These are phyloP conservation scores for Delichon dasypus DNA, from an alignment of 2,797 vertebrate species.

Conservation along the genomic window DNA sequence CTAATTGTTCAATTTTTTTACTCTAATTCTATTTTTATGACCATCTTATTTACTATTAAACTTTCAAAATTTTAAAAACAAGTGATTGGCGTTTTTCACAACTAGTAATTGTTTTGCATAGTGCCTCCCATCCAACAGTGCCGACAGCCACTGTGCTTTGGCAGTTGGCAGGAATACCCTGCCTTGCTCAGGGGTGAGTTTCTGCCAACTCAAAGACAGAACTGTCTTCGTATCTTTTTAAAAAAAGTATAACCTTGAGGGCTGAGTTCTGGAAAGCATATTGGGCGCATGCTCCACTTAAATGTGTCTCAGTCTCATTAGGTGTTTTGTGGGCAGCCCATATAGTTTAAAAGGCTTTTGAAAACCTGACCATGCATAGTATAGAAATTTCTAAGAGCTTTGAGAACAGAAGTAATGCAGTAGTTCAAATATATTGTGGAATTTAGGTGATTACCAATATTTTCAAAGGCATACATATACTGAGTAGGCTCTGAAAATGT, in stretches of 20 bases:
- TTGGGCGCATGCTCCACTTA: not conserved
- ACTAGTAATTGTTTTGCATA: not conserved
- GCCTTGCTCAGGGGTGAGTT: not conserved
- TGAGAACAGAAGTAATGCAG: not conserved
- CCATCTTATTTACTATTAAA: too few relatives aligned
- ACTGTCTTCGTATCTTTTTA: not conserved
- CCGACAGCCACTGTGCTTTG: not conserved
- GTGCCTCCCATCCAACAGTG: not conserved
- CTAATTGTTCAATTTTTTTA: too few relatives aligned
- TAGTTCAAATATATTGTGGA: not conserved
- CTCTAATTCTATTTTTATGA: too few relatives aligned
- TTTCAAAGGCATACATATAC: accelerated
- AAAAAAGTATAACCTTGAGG: not conserved
- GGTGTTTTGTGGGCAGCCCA: not conserved
- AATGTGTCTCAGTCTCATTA: not conserved
- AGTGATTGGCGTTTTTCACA: too few relatives aligned
- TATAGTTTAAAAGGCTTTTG: not conserved
- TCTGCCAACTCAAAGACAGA: not conserved
- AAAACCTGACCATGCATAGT: not conserved
- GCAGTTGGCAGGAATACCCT: not conserved
- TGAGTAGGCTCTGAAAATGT: not conserved
- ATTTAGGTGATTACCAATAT: not conserved
- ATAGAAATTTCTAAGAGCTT: not conserved
- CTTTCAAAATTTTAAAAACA: too few relatives aligned
- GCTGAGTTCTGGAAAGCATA: not conserved